Evolutionary conservation across 2,888 invertebrate genomes (phyloP).

Genomic region (Zootermopsis nevadensis): DNA sequence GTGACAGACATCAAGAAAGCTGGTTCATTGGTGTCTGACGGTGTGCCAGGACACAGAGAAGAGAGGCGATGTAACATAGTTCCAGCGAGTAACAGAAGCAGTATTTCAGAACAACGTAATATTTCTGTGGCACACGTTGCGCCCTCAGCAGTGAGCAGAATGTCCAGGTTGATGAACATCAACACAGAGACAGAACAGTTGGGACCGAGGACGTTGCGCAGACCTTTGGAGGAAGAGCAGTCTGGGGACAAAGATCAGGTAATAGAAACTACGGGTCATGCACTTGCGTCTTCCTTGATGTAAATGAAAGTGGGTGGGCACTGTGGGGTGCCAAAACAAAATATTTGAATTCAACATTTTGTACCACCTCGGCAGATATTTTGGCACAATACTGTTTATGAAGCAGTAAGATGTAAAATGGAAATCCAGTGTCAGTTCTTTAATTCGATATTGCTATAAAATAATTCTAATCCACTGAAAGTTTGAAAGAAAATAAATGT

Average conservation of each 20-base stretch:
- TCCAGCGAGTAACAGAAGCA: not conserved
- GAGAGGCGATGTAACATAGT: not conserved
- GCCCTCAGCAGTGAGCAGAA: not conserved
- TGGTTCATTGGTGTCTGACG: not conserved
- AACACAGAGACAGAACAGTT: not conserved
- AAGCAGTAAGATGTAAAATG: no score
- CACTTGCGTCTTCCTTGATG: no score
- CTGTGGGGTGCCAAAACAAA: no score
- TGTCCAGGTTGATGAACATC: not conserved
- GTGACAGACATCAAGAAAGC: not conserved
- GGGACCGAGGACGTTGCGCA: not conserved
- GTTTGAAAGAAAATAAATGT: no score
- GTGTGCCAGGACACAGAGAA: not conserved
- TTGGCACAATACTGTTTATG: no score
- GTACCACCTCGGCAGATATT: no score
- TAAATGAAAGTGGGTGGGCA: no score
- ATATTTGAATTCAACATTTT: no score
- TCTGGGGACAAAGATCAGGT: not conserved
- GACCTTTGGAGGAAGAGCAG: not conserved
- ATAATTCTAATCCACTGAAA: no score
- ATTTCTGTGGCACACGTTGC: slow-evolving; percentile 25
- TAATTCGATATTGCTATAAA: no score
- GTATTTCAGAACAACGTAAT: slow-evolving; percentile 1
- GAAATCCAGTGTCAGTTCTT: no score
- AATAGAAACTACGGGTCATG: not conserved